Percentiles rank a stretch among this genome's conserved stretches.
Evolutionary conservation across 2,797 vertebrate species (phyloP).

Genomic region (Agapornis canus): DNA sequence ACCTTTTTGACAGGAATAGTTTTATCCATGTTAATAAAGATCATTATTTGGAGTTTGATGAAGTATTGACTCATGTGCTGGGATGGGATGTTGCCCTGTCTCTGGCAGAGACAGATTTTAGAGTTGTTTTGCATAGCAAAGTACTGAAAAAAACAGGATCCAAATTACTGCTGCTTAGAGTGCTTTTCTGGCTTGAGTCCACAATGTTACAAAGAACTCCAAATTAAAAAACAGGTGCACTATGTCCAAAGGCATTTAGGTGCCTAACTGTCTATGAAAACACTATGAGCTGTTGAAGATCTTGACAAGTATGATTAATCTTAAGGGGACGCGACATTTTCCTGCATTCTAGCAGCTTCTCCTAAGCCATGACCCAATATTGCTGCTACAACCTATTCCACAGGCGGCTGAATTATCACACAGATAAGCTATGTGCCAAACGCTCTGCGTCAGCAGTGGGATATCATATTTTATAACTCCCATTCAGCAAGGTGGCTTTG

Average conservation of each 20-base stretch:
- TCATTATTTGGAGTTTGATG: not conserved
- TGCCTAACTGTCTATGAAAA: conserved; percentile 68
- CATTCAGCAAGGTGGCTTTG: conserved; percentile 19
- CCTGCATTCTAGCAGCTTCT: conserved; percentile 32
- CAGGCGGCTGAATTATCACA: conserved; percentile 6
- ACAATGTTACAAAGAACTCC: conserved; percentile 17
- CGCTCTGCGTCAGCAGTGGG: not conserved
- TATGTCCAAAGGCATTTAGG: conserved; percentile 55
- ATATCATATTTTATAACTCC: not conserved
- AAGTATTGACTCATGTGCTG: not conserved
- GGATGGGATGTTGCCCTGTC: not conserved
- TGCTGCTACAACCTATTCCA: not conserved
- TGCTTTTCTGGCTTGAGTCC: conserved; percentile 57
- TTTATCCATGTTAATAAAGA: not conserved
- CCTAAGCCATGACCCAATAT: not conserved
- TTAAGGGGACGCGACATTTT: not conserved
- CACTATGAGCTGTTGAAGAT: not conserved
- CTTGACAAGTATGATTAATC: conserved; percentile 56
- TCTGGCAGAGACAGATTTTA: conserved; percentile 14
- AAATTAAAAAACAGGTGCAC: conserved; percentile 56
- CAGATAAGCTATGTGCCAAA: conserved; percentile 14
- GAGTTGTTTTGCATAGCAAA: conserved; percentile 23
- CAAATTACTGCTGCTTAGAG: not conserved
- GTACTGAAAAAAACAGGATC: not conserved
- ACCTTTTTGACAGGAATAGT: not conserved